Evolutionary conservation across 2,888 invertebrate genomes (phyloP), one percentile per base, ranked within the genome.

Genomic region (Agapostemon virescens): DNA sequence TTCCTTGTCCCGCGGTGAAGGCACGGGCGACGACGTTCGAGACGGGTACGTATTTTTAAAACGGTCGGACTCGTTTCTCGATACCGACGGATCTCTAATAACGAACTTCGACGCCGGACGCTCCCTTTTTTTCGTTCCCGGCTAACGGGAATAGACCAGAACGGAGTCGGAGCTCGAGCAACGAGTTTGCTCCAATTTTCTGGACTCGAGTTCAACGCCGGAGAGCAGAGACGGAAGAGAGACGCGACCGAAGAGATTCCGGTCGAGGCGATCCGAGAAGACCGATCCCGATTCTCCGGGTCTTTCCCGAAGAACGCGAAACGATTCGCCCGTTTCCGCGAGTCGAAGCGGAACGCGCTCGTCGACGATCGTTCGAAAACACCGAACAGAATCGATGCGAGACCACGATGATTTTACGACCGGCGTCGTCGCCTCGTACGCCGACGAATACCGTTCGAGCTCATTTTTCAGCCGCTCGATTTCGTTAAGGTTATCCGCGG

Each of bases 401-500:
- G 30, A 17, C 30, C 7, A 33, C 78, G 52, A 69, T 72, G 52
- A 69, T 72, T 63, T 6, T 30, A 17, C 49, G 40, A 23, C 52
- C 68, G 67, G 63, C 75, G 40, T 49, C 73, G 30, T 17, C 33
- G 63, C 61, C 75, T 23, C 30, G 9, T 30, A 30, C 38, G 17
- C 15, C 72, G 78, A 49, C 52, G 69, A 72, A 73, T 64, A 69
- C 66, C 58, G 64, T 33, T 33, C n/a, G 33, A 49, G 49, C 63
- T 52, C 67, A 63, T 81, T 80, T 80, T 74, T 81, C 75, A 75
- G n/a, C 45, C 33, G 49, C 64, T 66, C 69, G 81, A 81, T 77
- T 77, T 76, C 81, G 77, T 82, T 82, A 82, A 82, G 69, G 82
- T 69, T 82, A 83, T 82, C 83, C 49, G 68, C 69, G 69, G 36